These are phyloP conservation scores for Oostethus manadensis DNA, from an alignment of 2,113 vertebrate species.

Conservation along the genomic window DNA sequence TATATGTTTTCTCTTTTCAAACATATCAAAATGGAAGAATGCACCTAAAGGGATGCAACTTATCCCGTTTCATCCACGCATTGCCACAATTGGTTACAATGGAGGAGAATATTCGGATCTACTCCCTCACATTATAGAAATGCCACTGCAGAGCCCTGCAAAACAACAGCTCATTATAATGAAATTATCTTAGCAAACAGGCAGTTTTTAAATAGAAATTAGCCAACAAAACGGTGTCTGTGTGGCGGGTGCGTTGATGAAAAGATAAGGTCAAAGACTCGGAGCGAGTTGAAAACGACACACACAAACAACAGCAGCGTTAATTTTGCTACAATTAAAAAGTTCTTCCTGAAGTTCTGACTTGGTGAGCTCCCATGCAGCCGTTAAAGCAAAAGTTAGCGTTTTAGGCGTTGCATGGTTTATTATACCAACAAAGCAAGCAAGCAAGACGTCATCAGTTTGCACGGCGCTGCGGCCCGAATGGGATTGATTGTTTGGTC, in stretches of 20 bases:
- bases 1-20: too few species aligned
- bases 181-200: conserved; percentile 2
- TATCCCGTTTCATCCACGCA: neutral
- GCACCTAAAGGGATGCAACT: too few species aligned
- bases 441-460: conserved; percentile 55
- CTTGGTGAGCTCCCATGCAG: conserved; percentile 21
- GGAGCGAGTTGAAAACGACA: neutral
- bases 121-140: conserved; percentile 3
- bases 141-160: conserved; percentile 2
- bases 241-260: conserved; percentile 2
- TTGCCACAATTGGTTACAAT: neutral
- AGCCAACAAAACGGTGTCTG: neutral
- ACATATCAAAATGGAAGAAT: too few species aligned
- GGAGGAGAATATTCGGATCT: neutral
- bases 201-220: neutral
- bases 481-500: conserved; percentile 4
- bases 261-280: neutral
- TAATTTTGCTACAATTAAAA: conserved; percentile 3
- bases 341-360: neutral
- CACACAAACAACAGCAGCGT: neutral
- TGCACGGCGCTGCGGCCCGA: conserved; percentile 30
- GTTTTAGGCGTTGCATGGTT: conserved; percentile 46
- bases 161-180: conserved; percentile 7
- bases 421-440: conserved; percentile 54
- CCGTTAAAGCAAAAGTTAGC: conserved; percentile 40